A percentile compares a stretch with the other conserved stretches of the same genome.
Conservation (phyloP, 2,797 vertebrate genomes). For the Sandelia bainsii region DNA sequence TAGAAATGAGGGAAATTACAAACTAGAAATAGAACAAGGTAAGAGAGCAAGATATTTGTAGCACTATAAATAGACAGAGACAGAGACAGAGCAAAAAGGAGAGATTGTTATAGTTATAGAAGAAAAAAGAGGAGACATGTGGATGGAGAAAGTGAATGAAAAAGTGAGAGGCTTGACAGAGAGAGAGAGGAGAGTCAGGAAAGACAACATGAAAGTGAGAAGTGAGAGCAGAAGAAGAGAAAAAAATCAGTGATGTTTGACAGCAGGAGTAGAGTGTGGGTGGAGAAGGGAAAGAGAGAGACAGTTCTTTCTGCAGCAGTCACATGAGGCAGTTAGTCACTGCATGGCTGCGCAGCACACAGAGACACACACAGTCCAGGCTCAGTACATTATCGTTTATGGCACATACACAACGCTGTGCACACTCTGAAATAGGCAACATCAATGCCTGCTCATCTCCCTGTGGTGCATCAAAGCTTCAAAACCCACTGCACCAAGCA, state of each 20-base stretch:
- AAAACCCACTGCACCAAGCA: conserved; percentile 11
- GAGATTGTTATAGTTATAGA: background rate
- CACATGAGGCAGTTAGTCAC: conserved; percentile 48
- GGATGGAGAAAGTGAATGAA: background rate
- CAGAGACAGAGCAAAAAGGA: background rate
- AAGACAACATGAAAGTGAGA: conserved; percentile 2
- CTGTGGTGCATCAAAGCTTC: conserved; percentile 11
- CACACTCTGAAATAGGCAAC: conserved; percentile 16
- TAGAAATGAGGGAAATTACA: background rate
- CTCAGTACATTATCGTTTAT: conserved; percentile 28
- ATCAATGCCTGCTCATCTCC: conserved; percentile 24
- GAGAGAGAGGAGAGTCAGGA: background rate
- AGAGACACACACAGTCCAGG: conserved; percentile 24
- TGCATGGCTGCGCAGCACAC: conserved; percentile 43
- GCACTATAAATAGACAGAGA: too few relatives aligned
- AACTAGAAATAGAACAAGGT: background rate
- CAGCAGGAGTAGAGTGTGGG: conserved; percentile 30
- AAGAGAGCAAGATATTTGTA: background rate
- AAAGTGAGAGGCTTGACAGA: conserved; percentile 1
- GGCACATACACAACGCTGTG: conserved; percentile 35
- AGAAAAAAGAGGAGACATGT: conserved; percentile 1
- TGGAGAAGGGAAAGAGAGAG: conserved; percentile 1
- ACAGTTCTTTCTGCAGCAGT: conserved; percentile 34
- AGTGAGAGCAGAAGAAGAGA: conserved; percentile 1
- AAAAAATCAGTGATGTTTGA: conserved; percentile 34